These are phyloP conservation scores for Lutjanus erythropterus DNA, from an alignment of 2,113 vertebrate genomes.

Conservation along the genomic window DNA sequence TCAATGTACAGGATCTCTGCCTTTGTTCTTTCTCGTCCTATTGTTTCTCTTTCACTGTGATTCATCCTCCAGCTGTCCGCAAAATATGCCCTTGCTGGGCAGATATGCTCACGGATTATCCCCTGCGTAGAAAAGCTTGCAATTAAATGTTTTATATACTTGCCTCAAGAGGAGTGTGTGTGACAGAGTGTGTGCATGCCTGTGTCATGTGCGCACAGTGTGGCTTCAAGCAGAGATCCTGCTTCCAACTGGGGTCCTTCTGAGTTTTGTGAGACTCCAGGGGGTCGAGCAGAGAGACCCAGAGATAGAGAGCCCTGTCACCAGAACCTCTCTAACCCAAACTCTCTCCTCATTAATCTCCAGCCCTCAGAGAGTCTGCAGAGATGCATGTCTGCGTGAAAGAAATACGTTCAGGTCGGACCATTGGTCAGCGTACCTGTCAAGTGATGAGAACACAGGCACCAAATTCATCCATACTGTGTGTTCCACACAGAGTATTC, in stretches of 20 bases:
- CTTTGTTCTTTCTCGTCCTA: conserved; percentile 37
- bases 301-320: conserved; percentile 60
- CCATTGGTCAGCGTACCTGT: conserved; percentile 13
- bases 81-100: conserved; percentile 60
- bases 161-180: conserved; percentile 54
- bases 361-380: conserved; percentile 41
- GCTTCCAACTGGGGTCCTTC: conserved; percentile 56
- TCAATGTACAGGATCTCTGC: conserved; percentile 12
- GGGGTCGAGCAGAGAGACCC: conserved; percentile 53
- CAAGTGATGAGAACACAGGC: neutral
- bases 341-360: conserved; percentile 58
- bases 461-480: neutral
- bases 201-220: conserved; percentile 46
- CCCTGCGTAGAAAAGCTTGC: conserved; percentile 56
- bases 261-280: conserved; percentile 69
- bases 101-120: conserved; percentile 64
- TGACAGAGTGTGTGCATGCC: conserved; percentile 31
- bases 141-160: conserved; percentile 76
- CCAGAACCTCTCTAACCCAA: conserved; percentile 38
- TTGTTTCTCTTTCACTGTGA: conserved; percentile 58
- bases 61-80: conserved; percentile 77
- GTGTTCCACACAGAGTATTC: neutral
- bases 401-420: conserved; percentile 29
- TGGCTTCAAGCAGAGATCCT: conserved; percentile 41
- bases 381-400: conserved; percentile 22